A percentile compares a stretch with the other conserved stretches of the same genome.
Conservation (phyloP, 30 jellyfish, hydroid and myxozoan genomes). For the Hydractinia symbiolongicarpus region DNA sequence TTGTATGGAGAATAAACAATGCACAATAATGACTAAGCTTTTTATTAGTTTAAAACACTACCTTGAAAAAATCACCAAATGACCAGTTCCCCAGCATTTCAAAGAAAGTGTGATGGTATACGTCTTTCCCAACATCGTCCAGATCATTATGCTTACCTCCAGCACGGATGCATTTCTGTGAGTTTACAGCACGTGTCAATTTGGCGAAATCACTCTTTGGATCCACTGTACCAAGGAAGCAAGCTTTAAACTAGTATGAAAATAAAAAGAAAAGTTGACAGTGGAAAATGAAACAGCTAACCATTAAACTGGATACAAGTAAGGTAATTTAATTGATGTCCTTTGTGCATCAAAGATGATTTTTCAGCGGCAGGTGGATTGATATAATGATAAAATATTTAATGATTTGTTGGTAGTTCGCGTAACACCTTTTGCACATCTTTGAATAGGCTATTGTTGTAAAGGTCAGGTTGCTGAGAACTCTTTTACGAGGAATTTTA, state of each 20-base stretch:
- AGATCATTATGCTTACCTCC: conserved; percentile 99
- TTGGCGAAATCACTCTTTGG: conserved; percentile 94
- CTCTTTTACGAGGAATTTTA: too few relatives aligned
- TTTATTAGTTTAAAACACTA: background rate
- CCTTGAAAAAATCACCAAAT: conserved; percentile 98
- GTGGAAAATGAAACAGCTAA: too few relatives aligned
- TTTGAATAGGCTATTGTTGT: too few relatives aligned
- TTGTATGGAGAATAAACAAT: background rate
- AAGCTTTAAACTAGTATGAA: conserved; percentile 68
- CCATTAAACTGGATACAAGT: too few relatives aligned
- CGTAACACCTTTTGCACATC: too few relatives aligned
- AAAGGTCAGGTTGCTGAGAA: too few relatives aligned
- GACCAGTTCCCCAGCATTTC: conserved; percentile 99
- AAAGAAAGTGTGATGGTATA: conserved; percentile 98
- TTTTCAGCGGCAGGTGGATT: too few relatives aligned
- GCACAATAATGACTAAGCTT: background rate
- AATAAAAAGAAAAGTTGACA: background rate
- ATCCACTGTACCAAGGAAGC: conserved; percentile 92
- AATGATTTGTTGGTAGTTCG: too few relatives aligned
- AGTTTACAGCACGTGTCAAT: conserved; percentile 85
- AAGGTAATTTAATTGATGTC: background rate
- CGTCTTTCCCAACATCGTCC: conserved; percentile 99
- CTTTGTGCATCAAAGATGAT: background rate
- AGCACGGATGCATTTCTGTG: conserved; percentile 99
- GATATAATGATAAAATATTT: too few relatives aligned